These are phyloP conservation scores for Microcebus murinus DNA, from an alignment of 2,113 vertebrate species.

Conservation along the genomic window DNA sequence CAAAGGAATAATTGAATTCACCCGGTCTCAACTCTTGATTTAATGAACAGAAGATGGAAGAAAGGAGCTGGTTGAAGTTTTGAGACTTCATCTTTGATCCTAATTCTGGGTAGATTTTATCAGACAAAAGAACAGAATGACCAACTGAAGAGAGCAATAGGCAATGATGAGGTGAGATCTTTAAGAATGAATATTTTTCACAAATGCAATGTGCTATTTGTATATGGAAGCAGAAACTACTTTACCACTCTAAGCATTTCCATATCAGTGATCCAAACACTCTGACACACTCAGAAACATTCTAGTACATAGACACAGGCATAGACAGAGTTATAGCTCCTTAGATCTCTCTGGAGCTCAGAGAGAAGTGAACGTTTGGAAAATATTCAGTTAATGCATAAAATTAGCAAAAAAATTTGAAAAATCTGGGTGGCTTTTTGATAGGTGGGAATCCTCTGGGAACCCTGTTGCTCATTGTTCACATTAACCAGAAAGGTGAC, in stretches of 20 bases:
- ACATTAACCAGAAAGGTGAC: background rate
- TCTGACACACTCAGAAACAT: background rate
- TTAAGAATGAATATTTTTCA: constrained; percentile 46
- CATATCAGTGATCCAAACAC: background rate
- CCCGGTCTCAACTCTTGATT: constrained; percentile 67
- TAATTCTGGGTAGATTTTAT: constrained; percentile 59
- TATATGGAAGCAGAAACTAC: background rate
- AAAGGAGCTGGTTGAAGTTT: constrained; percentile 58
- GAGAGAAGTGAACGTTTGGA: background rate
- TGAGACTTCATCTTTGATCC: constrained; percentile 66
- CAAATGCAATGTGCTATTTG: background rate
- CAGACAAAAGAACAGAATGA: constrained; percentile 38
- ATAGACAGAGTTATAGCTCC: background rate
- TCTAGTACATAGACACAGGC: background rate
- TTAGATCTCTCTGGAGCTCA: background rate
- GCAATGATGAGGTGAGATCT: background rate
- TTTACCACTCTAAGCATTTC: background rate
- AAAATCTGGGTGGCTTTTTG: background rate
- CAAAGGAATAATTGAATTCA: constrained; percentile 68
- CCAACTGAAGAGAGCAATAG: background rate
- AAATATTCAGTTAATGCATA: constrained; percentile 2
- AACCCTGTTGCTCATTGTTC: background rate
- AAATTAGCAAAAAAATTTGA: background rate
- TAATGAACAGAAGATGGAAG: constrained; percentile 67
- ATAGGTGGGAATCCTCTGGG: background rate